Percentiles rank a stretch among this genome's conserved stretches.
Conservation (phyloP, 2,888 invertebrate species). For the Quadroppia sp. region DNA sequence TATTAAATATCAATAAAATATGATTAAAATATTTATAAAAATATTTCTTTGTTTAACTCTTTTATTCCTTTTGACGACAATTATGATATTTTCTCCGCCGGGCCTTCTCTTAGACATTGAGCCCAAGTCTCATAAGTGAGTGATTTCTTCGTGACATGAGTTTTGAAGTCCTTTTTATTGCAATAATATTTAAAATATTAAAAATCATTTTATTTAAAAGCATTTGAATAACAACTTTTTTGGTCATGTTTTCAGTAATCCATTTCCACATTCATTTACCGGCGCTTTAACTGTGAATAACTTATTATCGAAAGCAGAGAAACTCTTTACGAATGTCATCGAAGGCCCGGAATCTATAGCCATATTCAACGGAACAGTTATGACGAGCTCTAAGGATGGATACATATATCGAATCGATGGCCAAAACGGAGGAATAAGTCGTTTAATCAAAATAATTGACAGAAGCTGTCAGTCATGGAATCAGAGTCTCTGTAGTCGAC, state of each 20-base stretch:
- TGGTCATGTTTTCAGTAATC: no score
- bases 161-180: no score
- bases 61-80: no score
- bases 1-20: no score
- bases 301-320: constrained; percentile 64
- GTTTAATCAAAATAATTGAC: constrained; percentile 36
- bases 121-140: background rate
- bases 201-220: no score
- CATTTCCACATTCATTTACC: constrained; percentile 53
- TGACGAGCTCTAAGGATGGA: constrained; percentile 72
- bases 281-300: constrained; percentile 62
- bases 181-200: no score
- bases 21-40: no score
- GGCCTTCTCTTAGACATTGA: constrained; percentile 1
- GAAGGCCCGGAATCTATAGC: constrained; percentile 77
- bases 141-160: no score
- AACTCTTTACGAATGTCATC: constrained; percentile 60
- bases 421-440: constrained; percentile 29
- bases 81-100: background rate
- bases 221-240: no score
- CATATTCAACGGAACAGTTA: constrained; percentile 63
- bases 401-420: constrained; percentile 69
- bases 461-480: constrained; percentile 43
- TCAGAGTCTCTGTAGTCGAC: constrained; percentile 46
- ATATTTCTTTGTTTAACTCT: no score